phyloP scores from a whole-genome alignment of 2,888 invertebrate genomes.

The Cheilosia scutellata region DNA sequence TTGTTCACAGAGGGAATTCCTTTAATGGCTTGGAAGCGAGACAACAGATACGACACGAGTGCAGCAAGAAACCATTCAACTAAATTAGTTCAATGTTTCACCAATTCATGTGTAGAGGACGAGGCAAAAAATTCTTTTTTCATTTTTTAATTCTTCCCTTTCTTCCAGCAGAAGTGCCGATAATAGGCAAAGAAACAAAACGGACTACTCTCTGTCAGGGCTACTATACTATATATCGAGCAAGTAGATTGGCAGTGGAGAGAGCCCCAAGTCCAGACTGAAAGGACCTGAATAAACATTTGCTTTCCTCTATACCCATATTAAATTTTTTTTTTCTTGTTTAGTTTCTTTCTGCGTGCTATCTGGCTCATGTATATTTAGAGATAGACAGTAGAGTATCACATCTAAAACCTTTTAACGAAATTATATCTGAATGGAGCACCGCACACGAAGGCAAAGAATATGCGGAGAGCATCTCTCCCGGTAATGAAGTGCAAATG shows the following conservation, averaged over 20 bases:
- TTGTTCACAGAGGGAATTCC: not conserved
- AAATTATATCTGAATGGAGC: constrained; percentile 66
- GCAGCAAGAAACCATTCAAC: constrained; percentile 52
- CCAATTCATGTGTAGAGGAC: constrained; percentile 31
- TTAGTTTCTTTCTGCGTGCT: not conserved
- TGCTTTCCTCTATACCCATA: constrained; percentile 36
- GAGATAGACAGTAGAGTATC: constrained; percentile 49
- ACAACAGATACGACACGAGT: not conserved
- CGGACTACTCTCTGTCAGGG: constrained; percentile 37
- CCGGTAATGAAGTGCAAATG: constrained; percentile 67
- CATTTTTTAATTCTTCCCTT: constrained; percentile 8
- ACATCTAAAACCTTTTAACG: constrained; percentile 71
- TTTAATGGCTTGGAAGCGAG: not conserved
- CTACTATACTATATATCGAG: not conserved
- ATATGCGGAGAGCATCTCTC: constrained; percentile 27
- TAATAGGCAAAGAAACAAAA: constrained; percentile 51
- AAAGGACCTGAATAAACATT: constrained; percentile 64
- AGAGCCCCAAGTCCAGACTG: constrained; percentile 37
- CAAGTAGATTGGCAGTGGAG: constrained; percentile 3
- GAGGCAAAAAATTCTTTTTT: not conserved
- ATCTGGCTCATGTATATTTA: constrained; percentile 17
- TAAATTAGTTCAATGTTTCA: constrained; percentile 62
- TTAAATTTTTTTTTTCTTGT: constrained; percentile 9
- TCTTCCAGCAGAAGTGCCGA: constrained; percentile 56
- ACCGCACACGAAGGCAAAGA: constrained; percentile 8